Percentiles rank a stretch among this genome's conserved stretches.
Conservation (phyloP, 2,888 invertebrate species). For the Elegia similella region DNA sequence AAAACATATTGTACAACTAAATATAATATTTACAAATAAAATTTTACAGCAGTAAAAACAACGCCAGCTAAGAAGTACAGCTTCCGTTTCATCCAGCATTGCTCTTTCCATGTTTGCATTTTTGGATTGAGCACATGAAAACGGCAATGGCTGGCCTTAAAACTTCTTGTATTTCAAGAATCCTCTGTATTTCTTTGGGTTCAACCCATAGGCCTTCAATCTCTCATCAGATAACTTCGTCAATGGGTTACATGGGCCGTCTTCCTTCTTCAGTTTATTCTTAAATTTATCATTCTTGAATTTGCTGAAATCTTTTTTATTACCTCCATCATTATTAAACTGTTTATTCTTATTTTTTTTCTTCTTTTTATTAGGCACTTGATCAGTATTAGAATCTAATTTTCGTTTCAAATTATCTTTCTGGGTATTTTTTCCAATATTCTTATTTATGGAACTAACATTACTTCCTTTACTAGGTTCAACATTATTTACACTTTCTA, state of each 20-base stretch:
- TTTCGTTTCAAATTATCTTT: slow-evolving; percentile 30
- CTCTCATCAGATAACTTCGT: slow-evolving; percentile 87
- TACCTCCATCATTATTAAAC: slow-evolving; percentile 18
- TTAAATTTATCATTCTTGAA: slow-evolving; percentile 45
- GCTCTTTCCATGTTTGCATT: too few species aligned
- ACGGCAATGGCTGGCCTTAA: too few species aligned
- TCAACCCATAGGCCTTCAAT: slow-evolving; percentile 94
- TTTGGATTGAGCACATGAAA: too few species aligned
- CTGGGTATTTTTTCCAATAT: slow-evolving; percentile 24
- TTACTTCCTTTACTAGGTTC: slow-evolving; percentile 41
- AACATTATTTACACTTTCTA: slow-evolving; percentile 43
- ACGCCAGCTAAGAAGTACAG: too few species aligned
- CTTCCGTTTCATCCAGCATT: too few species aligned
- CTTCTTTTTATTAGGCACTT: slow-evolving; percentile 38
- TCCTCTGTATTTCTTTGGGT: slow-evolving; percentile 93
- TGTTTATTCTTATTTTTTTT: slow-evolving; percentile 38
- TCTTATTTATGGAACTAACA: slow-evolving; percentile 27
- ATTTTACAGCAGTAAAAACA: slow-evolving; percentile 8
- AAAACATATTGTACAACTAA: too few species aligned
- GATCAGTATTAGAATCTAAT: slow-evolving; percentile 24
- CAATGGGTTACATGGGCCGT: slow-evolving; percentile 52
- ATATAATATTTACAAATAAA: slow-evolving; percentile 10
- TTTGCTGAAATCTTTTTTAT: slow-evolving; percentile 38
- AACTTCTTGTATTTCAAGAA: slow-evolving; percentile 86
- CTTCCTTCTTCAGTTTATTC: slow-evolving; percentile 36